Evolutionary conservation across 2,888 invertebrate genomes (phyloP).

Genomic region (Archips crataeganus): DNA sequence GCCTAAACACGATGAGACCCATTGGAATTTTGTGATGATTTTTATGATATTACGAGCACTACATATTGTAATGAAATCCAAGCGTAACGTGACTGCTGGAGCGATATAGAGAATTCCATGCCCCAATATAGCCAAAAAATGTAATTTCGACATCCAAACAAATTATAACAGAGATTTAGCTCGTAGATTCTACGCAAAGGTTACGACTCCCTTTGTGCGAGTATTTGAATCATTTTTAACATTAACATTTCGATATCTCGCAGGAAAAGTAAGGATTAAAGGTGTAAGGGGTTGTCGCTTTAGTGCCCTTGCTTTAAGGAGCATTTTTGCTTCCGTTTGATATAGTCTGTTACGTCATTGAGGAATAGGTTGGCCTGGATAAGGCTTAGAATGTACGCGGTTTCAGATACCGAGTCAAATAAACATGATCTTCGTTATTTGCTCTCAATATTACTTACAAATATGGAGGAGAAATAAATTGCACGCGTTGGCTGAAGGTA

Average conservation of each 20-base stretch:
- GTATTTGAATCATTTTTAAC: slow-evolving; percentile 12
- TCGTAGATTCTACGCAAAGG: slow-evolving; percentile 8
- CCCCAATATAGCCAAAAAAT: neutral
- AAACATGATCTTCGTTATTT: slow-evolving; percentile 31
- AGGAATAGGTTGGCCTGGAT: neutral
- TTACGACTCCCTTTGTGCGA: slow-evolving; percentile 1
- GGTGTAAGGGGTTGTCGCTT: neutral
- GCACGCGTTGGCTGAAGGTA: neutral
- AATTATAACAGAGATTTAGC: neutral
- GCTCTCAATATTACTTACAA: slow-evolving; percentile 23
- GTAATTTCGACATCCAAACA: slow-evolving; percentile 9
- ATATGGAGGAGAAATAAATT: slow-evolving; percentile 14
- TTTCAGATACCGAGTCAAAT: slow-evolving; percentile 30
- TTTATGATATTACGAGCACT: no score
- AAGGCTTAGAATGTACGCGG: slow-evolving; percentile 20
- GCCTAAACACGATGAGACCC: no score
- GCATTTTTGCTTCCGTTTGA: neutral
- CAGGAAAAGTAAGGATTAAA: neutral
- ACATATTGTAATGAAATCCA: neutral
- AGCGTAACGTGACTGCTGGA: neutral
- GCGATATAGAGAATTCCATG: neutral
- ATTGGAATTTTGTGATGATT: no score
- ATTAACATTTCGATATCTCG: slow-evolving; percentile 12
- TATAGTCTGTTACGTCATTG: neutral
- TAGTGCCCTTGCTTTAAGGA: neutral